Base-by-base conservation (phyloP, 2,797 vertebrate genomes). In the Hyperoplus lanceolatus region DNA sequence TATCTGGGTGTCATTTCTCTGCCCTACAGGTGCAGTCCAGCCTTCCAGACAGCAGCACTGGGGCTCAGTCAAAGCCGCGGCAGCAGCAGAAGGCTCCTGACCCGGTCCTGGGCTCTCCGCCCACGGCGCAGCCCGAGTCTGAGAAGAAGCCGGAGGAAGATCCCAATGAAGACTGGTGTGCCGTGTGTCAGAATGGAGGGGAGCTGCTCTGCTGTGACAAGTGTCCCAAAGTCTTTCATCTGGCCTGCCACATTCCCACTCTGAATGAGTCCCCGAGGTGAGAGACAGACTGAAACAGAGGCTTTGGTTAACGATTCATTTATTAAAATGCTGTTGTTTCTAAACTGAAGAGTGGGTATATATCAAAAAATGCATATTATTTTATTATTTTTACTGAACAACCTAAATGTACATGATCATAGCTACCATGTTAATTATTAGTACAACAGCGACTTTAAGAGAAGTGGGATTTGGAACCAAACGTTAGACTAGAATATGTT, bases 171-270 rank as follows among this genome's bases (percentile, higher is more conserved):
- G 98, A 99, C 90, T 99, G 98, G 95, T 99, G 98, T 16, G 98
- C 98, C 0, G 98, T 99, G 61, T 99, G 98, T 87, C 97, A 99
- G 89, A 99, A 99, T 0, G 98, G 98, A 59, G 98, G 98, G 46
- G 98, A 99, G 54, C 90, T 99, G 83, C 91, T 99, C 63, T 99
- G 98, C 74, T 99, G 98, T 71, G 98, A 99, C 88, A 97, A 95
- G 75, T 99, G 98, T 83, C 98, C 98, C 70, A 99, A 99, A 94
- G 98, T 99, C 53, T 99, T 97, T 84, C 98, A 99, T 78, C 96
- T 99, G 62, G 93, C 95, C 85, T 99, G 98, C 86, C 98, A 99
- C 6, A 96, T 99, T 71, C 98, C 98, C 36, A 93, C 95, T 6
- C 94, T 99, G 60, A 96, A 96, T 56, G 97, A 97, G 89, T 99